Percentiles rank a stretch among this genome's conserved stretches.
Evolutionary conservation across 2,113 vertebrate genomes (phyloP).

Genomic region (Alaudala cheleensis): DNA sequence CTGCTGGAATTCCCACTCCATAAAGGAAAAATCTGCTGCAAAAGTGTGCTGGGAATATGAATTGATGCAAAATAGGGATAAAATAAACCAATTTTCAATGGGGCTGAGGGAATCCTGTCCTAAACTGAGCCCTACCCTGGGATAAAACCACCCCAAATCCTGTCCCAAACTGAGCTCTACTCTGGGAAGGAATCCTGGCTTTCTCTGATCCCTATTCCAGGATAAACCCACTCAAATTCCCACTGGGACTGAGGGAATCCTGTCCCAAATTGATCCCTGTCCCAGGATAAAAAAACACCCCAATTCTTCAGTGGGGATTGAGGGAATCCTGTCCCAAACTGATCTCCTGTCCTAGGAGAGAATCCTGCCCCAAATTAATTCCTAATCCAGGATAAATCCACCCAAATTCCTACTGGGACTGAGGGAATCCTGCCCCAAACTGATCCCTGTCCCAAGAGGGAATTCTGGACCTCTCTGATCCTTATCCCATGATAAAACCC

Average conservation of each 20-base stretch:
- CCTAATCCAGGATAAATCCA: neutral
- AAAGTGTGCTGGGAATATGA: neutral
- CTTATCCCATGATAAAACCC: neutral
- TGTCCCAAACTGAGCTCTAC: neutral
- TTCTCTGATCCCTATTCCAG: neutral
- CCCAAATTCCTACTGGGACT: no score
- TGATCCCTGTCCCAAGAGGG: neutral
- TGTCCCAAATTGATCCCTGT: accelerated
- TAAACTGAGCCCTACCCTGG: accelerated
- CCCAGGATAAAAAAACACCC: neutral
- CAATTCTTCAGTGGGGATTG: neutral
- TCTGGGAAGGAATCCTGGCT: neutral
- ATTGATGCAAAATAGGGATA: neutral
- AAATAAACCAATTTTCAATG: no score
- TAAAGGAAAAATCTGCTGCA: accelerated
- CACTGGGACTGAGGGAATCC: accelerated
- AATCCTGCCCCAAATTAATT: no score
- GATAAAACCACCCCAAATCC: neutral
- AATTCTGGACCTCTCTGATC: no score
- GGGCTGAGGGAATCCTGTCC: neutral
- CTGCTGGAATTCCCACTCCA: neutral
- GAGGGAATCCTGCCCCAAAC: neutral
- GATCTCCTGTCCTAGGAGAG: neutral
- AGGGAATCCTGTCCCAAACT: neutral
- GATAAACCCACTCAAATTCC: neutral